These are phyloP conservation scores for Platypus cylindrus DNA, from an alignment of 2,888 invertebrate genomes.

Conservation along the genomic window DNA sequence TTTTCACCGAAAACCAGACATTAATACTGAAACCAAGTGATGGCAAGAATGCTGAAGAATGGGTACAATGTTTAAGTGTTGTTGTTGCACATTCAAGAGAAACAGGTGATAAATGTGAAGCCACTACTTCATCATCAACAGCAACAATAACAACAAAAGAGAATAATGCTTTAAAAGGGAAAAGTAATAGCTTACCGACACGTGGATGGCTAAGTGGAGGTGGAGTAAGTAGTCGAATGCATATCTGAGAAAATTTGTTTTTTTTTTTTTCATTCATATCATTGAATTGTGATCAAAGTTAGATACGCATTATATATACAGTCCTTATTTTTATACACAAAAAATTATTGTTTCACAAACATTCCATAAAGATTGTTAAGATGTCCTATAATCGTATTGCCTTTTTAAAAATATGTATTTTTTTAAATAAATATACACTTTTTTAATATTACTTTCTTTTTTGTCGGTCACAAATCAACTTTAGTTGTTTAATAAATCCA, in stretches of 20 bases:
- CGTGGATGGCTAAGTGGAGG: constrained; percentile 35
- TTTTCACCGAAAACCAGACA: constrained; percentile 87
- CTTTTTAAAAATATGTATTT: no score
- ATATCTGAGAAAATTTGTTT: no score
- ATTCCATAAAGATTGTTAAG: no score
- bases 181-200: constrained; percentile 37
- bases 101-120: constrained; percentile 9
- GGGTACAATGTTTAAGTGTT: constrained; percentile 90
- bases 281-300: no score
- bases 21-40: constrained; percentile 89
- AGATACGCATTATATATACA: no score
- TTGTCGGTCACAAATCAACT: not conserved
- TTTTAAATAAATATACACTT: not conserved
- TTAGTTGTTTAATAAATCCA: constrained; percentile 46
- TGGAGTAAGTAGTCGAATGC: constrained; percentile 35
- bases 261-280: no score
- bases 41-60: constrained; percentile 88
- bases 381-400: no score
- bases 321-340: no score
- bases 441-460: not conserved
- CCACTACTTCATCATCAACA: no score
- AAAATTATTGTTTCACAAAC: no score
- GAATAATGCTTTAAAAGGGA: constrained; percentile 31
- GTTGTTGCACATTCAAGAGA: constrained; percentile 69
- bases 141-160: no score